Conservation (phyloP, 2,888 invertebrate species). For the Drosophila quasianomalipes region DNA sequence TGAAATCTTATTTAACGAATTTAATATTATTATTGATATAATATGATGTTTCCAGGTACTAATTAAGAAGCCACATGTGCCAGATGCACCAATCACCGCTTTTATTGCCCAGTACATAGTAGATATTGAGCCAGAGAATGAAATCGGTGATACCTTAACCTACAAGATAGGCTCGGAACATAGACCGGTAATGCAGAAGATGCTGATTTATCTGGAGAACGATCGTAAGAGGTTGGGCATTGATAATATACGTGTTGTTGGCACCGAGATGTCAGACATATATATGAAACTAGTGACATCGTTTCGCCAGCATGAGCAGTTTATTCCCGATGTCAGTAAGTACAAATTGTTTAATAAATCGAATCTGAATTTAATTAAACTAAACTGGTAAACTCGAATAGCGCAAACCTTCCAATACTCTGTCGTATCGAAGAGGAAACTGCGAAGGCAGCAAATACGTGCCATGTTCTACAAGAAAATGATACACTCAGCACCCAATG, state of each 20-base stretch:
- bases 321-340: conserved; percentile 74
- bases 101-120: conserved; percentile 57
- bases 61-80: conserved; percentile 64
- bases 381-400: conserved; percentile 12
- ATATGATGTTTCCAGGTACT: conserved; percentile 49
- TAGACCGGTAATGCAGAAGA: conserved; percentile 58
- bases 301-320: conserved; percentile 63
- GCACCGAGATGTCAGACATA: conserved; percentile 70
- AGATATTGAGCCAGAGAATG: conserved; percentile 66
- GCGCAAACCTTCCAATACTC: conserved; percentile 70
- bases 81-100: conserved; percentile 67
- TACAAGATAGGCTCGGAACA: conserved; percentile 54
- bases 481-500: conserved; percentile 72
- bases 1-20: not conserved
- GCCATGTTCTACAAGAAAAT: conserved; percentile 79
- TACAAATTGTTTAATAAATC: conserved; percentile 14
- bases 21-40: not conserved
- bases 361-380: not conserved
- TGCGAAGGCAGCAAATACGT: conserved; percentile 64
- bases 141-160: conserved; percentile 74
- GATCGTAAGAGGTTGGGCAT: conserved; percentile 64
- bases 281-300: conserved; percentile 71
- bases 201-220: conserved; percentile 72
- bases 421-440: conserved; percentile 51
- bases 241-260: conserved; percentile 64